Percentiles rank a stretch among this genome's conserved stretches.
These are phyloP conservation scores for Ricordea florida DNA, from an alignment of 92 coral and sea anemone species.

Conservation along the genomic window DNA sequence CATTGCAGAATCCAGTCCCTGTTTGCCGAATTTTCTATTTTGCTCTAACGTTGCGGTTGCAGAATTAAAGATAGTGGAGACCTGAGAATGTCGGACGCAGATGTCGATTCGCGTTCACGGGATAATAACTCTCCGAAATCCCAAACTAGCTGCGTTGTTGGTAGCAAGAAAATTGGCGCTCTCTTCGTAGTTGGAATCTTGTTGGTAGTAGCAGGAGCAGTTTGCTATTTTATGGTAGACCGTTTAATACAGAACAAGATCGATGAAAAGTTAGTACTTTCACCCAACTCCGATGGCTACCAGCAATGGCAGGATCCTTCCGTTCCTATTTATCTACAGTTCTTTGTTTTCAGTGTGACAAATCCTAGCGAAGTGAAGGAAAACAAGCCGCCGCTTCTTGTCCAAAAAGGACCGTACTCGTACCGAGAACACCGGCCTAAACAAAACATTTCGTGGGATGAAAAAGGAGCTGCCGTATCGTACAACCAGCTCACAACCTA, in stretches of 20 bases:
- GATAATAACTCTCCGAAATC: too few relatives aligned
- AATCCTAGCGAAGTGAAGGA: conserved; percentile 61
- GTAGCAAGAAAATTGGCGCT: conserved; percentile 72
- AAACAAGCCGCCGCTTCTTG: conserved; percentile 59
- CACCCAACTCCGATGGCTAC: conserved; percentile 65
- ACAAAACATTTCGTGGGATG: conserved; percentile 76
- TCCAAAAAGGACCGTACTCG: conserved; percentile 88
- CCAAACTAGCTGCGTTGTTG: conserved; percentile 65
- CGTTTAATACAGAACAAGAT: conserved; percentile 72
- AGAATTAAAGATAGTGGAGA: too few relatives aligned
- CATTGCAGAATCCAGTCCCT: too few relatives aligned
- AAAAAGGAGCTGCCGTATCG: conserved; percentile 56
- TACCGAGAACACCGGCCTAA: conserved; percentile 82
- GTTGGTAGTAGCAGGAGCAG: conserved; percentile 52
- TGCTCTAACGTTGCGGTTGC: too few relatives aligned
- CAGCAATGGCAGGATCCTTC: conserved; percentile 81
- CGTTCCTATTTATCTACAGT: conserved; percentile 78
- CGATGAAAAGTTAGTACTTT: conserved; percentile 62
- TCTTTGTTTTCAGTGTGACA: conserved; percentile 64
- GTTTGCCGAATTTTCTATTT: too few relatives aligned
- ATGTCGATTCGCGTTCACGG: too few relatives aligned
- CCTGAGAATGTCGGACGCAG: too few relatives aligned
- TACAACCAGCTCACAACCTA: conserved; percentile 82
- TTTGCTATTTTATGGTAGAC: conserved; percentile 69
- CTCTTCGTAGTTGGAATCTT: conserved; percentile 72